Base-by-base conservation (phyloP, 2,797 vertebrate genomes). In the Etheostoma perlongum region DNA sequence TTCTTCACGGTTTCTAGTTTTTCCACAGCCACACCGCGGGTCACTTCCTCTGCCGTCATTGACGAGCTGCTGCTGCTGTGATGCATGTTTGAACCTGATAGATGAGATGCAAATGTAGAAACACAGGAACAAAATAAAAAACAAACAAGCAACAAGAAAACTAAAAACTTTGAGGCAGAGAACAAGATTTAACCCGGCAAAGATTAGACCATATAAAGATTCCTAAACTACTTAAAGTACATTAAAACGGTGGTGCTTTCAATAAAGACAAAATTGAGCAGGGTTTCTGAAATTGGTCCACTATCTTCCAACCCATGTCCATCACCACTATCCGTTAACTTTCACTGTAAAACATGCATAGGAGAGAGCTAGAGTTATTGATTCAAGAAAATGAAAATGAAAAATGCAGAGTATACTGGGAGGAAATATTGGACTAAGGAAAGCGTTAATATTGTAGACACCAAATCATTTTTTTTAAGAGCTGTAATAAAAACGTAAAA, bases 1-100 rank as follows among this genome's bases (percentile, higher is more conserved):
- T 98, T 97, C 92, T 96, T 98, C 90, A 99, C 87, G 0, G 96
- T 95, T 86, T 99, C 97, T 12, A 99, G 94, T 87, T 99, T 99
- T 84, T 99, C 98, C 79, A 97, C 97, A 0, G 98, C 97, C 3
- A 99, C 95, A 0, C 98, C 98, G 0, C 96, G 94, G 8, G 94
- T 93, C 0, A 95, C 84, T 46, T 98, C 97, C 13, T 99, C 97
- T 2, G 95, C 95, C 0, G 89, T 84, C 21, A 92, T 66, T 0
- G 94, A 83, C 0, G 96, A 92, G 86, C 92, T 89, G 89, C 94
- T 96, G 81, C 94, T 94, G 19, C 94, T 94, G 71, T 95, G 95
- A 80, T 97, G 96, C 93, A 98, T 95, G 91, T 90, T 96, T 0
- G 97, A 88, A 44, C 97, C 98, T 98, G 89, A 76, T 30, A 58